Conservation (phyloP, 2,888 invertebrate genomes). For the Cosmorhoe ocellata region DNA sequence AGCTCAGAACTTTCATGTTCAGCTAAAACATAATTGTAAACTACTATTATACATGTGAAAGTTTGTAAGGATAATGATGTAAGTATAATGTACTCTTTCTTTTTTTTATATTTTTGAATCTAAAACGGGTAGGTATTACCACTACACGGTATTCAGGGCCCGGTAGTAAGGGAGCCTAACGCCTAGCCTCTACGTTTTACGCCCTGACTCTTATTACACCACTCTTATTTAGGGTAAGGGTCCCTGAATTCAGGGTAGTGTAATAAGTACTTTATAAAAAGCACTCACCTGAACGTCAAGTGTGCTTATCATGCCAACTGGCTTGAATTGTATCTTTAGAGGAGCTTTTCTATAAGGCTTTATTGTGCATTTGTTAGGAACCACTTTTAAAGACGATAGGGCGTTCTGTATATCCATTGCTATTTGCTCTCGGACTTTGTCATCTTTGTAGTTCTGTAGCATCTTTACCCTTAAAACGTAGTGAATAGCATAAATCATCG, state of each 20-base stretch:
- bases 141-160: too few relatives aligned
- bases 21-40: constrained; percentile 49
- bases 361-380: constrained; percentile 63
- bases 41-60: background rate
- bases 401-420: constrained; percentile 66
- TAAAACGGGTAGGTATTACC: too few relatives aligned
- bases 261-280: too few relatives aligned
- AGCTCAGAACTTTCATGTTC: constrained; percentile 67
- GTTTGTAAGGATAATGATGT: too few relatives aligned
- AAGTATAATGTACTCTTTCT: too few relatives aligned
- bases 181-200: too few relatives aligned
- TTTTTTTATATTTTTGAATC: too few relatives aligned
- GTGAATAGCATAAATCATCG: too few relatives aligned
- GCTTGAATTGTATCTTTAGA: constrained; percentile 72
- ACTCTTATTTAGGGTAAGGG: too few relatives aligned
- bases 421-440: constrained; percentile 61
- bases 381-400: constrained; percentile 64
- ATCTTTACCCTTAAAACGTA: constrained; percentile 55
- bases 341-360: constrained; percentile 63
- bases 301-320: constrained; percentile 66
- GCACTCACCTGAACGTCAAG: constrained; percentile 64
- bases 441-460: constrained; percentile 61
- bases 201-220: too few relatives aligned
- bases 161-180: too few relatives aligned
- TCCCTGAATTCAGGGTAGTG: too few relatives aligned